A percentile compares a stretch with the other conserved stretches of the same genome.
Evolutionary conservation across 2,888 invertebrate species (phyloP).

Genomic region (Rhagonycha fulva): DNA sequence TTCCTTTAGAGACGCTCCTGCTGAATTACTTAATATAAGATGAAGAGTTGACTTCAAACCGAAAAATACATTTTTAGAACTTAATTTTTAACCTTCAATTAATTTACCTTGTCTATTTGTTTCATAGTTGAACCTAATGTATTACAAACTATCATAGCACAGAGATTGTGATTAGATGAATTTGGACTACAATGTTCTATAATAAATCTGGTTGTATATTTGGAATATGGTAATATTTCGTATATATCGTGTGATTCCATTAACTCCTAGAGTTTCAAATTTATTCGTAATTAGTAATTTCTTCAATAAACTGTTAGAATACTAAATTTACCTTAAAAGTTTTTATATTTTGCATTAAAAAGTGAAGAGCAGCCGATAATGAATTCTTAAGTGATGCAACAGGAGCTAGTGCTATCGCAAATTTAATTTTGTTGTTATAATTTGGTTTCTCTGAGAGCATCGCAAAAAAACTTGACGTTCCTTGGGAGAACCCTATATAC

Average conservation of each 20-base stretch:
- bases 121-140: too few relatives aligned
- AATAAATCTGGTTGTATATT: not conserved
- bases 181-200: not conserved
- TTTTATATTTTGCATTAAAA: not conserved
- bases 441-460: slow-evolving; percentile 67
- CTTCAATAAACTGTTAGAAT: too few relatives aligned
- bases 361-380: fast-evolving
- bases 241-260: not conserved
- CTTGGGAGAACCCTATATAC: slow-evolving; percentile 83
- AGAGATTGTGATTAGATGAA: not conserved
- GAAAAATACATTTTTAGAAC: not conserved
- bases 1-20: slow-evolving; percentile 55
- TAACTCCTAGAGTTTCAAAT: not conserved
- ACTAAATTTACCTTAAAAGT: not conserved
- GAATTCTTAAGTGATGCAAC: slow-evolving; percentile 51
- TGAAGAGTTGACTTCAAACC: not conserved
- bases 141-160: not conserved
- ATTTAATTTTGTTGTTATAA: slow-evolving; percentile 68
- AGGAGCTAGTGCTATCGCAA: slow-evolving; percentile 71
- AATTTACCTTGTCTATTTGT: not conserved
- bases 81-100: not conserved
- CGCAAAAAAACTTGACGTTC: slow-evolving; percentile 70
- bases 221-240: not conserved
- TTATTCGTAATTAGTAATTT: too few relatives aligned
- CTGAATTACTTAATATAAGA: slow-evolving; percentile 32